These are phyloP conservation scores for Buathra laborator DNA, from an alignment of 2,888 invertebrate genomes.

Conservation along the genomic window DNA sequence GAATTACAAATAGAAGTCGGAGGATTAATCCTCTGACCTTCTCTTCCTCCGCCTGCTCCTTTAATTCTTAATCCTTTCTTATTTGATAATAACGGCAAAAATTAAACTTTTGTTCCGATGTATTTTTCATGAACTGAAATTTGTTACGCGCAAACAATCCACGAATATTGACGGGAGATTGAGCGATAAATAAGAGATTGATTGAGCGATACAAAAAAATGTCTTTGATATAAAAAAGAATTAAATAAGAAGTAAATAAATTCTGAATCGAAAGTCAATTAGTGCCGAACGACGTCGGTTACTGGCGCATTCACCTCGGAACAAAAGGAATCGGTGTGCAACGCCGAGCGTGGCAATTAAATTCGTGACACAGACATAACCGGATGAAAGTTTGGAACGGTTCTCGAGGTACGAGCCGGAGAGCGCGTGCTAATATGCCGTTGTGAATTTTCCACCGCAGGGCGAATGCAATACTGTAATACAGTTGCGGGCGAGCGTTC, in stretches of 20 bases:
- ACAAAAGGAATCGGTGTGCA: background rate
- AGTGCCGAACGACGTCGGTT: background rate
- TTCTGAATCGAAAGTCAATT: constrained; percentile 6
- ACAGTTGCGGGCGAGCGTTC: constrained; percentile 18
- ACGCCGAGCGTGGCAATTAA: constrained; percentile 16
- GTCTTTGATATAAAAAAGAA: background rate
- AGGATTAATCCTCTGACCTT: no score
- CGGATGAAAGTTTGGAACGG: constrained; percentile 20
- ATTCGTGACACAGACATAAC: constrained; percentile 28
- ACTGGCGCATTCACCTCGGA: background rate
- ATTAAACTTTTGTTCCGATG: no score
- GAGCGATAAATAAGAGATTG: no score
- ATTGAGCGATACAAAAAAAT: background rate
- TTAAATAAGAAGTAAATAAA: background rate
- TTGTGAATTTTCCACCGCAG: constrained; percentile 32
- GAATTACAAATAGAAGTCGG: no score
- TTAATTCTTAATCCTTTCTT: no score
- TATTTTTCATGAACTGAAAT: no score
- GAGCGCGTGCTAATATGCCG: constrained; percentile 28
- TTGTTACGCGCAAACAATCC: no score
- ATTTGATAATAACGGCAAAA: no score
- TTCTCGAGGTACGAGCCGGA: background rate
- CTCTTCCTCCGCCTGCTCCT: no score
- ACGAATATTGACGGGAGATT: no score
- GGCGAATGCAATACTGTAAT: constrained; percentile 24